Conservation (phyloP, 1,140 invertebrate species). For the Cotesia glomerata region DNA sequence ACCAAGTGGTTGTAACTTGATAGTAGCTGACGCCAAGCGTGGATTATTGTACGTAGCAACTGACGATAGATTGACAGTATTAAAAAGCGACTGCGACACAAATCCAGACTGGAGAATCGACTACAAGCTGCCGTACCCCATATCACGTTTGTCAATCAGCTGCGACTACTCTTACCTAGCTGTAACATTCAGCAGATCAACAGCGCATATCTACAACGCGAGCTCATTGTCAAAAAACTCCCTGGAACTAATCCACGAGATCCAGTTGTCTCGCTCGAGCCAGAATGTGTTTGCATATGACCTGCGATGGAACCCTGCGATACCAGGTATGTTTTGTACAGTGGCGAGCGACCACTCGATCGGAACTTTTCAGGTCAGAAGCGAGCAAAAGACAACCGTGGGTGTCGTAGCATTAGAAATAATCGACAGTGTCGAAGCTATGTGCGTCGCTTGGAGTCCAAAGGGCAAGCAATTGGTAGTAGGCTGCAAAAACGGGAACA, state of each 20-base stretch:
- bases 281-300: constrained; percentile 42
- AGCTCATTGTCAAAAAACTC: constrained; percentile 45
- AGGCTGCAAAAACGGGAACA: constrained; percentile 68
- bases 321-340: constrained; percentile 54
- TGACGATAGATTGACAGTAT: constrained; percentile 49
- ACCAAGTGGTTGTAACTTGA: constrained; percentile 45
- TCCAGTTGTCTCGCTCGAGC: constrained; percentile 42
- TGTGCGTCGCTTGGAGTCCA: constrained; percentile 74
- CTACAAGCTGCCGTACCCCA: constrained; percentile 41
- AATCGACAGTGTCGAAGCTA: constrained; percentile 43
- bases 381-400: constrained; percentile 43
- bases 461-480: constrained; percentile 80
- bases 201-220: constrained; percentile 52
- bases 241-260: constrained; percentile 47
- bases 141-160: constrained; percentile 49
- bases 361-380: constrained; percentile 53
- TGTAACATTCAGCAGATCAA: constrained; percentile 42
- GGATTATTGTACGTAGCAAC: constrained; percentile 56
- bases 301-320: constrained; percentile 56
- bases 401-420: constrained; percentile 43
- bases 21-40: constrained; percentile 50
- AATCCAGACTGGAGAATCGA: constrained; percentile 50
- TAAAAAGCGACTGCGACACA: constrained; percentile 40
- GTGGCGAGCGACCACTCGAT: constrained; percentile 53
- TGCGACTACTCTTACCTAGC: constrained; percentile 56